Base-by-base conservation (phyloP, 2,888 invertebrate species). In the Hemistola chrysoprasaria region DNA sequence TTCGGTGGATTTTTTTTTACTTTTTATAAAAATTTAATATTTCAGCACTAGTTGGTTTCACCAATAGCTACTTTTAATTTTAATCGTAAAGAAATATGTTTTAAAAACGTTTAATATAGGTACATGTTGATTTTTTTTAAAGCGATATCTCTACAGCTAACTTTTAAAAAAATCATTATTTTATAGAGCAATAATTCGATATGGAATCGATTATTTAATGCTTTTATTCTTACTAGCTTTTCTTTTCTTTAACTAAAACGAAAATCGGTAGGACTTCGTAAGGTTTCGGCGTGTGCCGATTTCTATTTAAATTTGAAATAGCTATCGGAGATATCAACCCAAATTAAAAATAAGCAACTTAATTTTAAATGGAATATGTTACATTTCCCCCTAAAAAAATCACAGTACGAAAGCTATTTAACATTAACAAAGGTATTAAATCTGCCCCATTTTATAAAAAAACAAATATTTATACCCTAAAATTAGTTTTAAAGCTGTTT, bases 1-100 rank as follows among this genome's bases (percentile, higher is more conserved):
- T 56, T 70, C 74, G 74, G 74, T 74, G 74, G 74, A 65, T 56
- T 51, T 60, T 58, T 64, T 57, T 57, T 53, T 24, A 22, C 34
- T 48, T 45, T 58, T 38, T 45, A 46, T 43, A 6, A 20, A 31
- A 7, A 2, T 40, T 45, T 38, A 40, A 32, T 22, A 32, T 43
- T 40, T 33, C 33, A 47, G 37, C 43, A 45, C 37, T 44, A 31
- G 32, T 38, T 8, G n/a, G 8, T 11, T 22, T 30, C 22, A 23
- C 29, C n/a, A n/a, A n/a, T 24, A 20, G 11, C 21, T 11, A 9
- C 16, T 20, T 10, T 28, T 33, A 47, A 48, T 39, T 35, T 36
- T 10, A 36, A 32, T 3, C 22, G 26, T 34, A 25, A 25, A 10
- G 22, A 37, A 27, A 16, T 4, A 16, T n/a, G n/a, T n/a, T n/a